Evolutionary conservation across 2,888 invertebrate species (phyloP), one percentile per base, ranked within the genome.

Genomic region (Lottia scabra): DNA sequence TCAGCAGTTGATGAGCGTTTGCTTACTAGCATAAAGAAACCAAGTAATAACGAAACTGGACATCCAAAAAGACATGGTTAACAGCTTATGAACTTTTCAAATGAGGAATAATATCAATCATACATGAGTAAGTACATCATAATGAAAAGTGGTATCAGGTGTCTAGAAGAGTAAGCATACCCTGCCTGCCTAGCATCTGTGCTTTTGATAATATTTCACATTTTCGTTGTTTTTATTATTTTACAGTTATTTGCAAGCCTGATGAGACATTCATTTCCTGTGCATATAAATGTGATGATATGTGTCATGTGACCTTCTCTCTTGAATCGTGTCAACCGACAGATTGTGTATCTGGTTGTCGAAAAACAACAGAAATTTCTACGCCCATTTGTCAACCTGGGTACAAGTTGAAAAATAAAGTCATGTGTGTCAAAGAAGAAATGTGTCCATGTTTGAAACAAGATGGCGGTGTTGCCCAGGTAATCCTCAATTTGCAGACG

Each of bases 361-460:
- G 23, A 13, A 56, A 56, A 19, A 56, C 65, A 46, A 23, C 46
- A 56, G 45, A 30, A 38, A 13, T 43, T 26, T n/a, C 26, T 72
- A n/a, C 76, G 87, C 87, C 83, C 64, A 78, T 84, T 0, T 88
- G 87, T 75, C 81, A 84, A 12, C 81, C 83, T 26, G 86, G 85
- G 23, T 77, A 85, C 79, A 77, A 81, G 26, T 93, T 92, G 91
- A 91, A 92, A 0, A 90, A 96, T 85, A 91, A 92, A 77, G 87
- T 90, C 38, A 93, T 93, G 0, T 97, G 96, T 83, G 95, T 96
- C 1, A 90, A 92, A 0, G 86, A 91, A 16, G 92, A 92, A 56
- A 94, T 95, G 84, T 97, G 96, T 84, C 93, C 94, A 15, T 97
- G 96, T 85, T 91, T 92, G 72, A 92, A 93, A 62, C 91, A 91